Evolutionary conservation across 2,888 invertebrate genomes (phyloP).

Genomic region (Pterostichus madidus): DNA sequence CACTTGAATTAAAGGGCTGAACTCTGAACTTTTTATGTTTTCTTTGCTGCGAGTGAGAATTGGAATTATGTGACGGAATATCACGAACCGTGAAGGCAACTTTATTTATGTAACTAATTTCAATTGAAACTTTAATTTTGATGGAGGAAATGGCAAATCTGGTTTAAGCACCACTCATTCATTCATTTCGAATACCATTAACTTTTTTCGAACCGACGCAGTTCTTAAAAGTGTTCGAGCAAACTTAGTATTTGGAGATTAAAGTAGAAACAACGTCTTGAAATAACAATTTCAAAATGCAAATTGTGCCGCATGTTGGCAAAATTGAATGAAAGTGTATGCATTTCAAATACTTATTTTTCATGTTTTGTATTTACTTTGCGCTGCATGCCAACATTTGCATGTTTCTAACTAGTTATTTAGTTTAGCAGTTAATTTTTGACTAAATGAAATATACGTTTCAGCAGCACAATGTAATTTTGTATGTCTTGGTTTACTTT

Average conservation of each 20-base stretch:
- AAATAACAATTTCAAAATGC: slow-evolving; percentile 40
- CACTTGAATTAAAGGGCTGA: slow-evolving; percentile 54
- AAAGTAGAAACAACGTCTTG: slow-evolving; percentile 27
- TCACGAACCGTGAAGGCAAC: slow-evolving; percentile 34
- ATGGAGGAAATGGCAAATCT: slow-evolving; percentile 39
- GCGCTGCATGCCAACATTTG: slow-evolving; percentile 33
- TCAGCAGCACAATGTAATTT: slow-evolving; percentile 25
- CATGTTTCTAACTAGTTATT: slow-evolving; percentile 38
- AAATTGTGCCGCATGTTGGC: slow-evolving; percentile 31
- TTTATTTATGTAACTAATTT: slow-evolving; percentile 61
- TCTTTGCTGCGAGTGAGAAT: slow-evolving; percentile 24
- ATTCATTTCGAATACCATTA: slow-evolving; percentile 24
- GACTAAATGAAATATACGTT: slow-evolving; percentile 38
- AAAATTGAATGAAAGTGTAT: slow-evolving; percentile 43
- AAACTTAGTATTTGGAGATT: slow-evolving; percentile 14
- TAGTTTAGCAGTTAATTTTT: slow-evolving; percentile 37
- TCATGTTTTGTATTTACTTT: slow-evolving; percentile 31
- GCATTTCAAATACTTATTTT: slow-evolving; percentile 40
- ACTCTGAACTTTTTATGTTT: slow-evolving; percentile 44
- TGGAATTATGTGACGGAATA: slow-evolving; percentile 41
- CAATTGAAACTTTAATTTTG: slow-evolving; percentile 55
- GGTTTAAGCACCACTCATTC: slow-evolving; percentile 18
- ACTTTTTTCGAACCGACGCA: slow-evolving; percentile 10
- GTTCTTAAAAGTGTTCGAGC: slow-evolving; percentile 3
- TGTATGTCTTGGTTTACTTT: slow-evolving; percentile 38